A percentile compares a stretch with the other conserved stretches of the same genome.
phyloP scores from a whole-genome alignment of 2,888 invertebrate genomes.

The Polydrusus pterygomalis region DNA sequence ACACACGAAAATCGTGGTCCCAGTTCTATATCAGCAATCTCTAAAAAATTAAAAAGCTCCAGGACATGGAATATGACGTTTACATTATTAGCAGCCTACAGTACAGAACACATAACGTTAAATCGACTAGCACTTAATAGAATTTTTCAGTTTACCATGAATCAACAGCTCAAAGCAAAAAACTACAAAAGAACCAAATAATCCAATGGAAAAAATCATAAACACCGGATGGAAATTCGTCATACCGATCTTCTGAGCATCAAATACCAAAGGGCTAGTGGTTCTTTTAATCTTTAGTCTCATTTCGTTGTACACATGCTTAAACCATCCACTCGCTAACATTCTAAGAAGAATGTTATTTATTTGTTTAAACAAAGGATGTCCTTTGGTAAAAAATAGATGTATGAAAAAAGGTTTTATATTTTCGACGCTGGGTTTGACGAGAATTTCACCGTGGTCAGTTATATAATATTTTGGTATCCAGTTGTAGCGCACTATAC shows the following conservation, averaged over 20 bases:
- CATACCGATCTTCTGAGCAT: constrained; percentile 38
- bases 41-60: no score
- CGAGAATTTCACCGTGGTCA: constrained; percentile 39
- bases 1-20: no score
- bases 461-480: constrained; percentile 47
- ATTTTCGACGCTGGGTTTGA: constrained; percentile 28
- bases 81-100: no score
- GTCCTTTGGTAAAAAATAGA: constrained; percentile 39
- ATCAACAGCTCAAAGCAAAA: constrained; percentile 21
- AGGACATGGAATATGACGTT: no score
- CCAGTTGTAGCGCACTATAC: constrained; percentile 39
- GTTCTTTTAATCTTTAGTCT: constrained; percentile 39
- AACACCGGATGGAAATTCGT: constrained; percentile 33
- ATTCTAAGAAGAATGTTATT: constrained; percentile 35
- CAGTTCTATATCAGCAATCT: no score
- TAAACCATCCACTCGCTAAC: constrained; percentile 39
- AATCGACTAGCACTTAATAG: no score
- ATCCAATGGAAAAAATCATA: constrained; percentile 28
- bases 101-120: background rate
- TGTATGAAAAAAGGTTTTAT: constrained; percentile 38
- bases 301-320: constrained; percentile 39
- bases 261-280: constrained; percentile 38
- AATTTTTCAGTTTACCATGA: background rate
- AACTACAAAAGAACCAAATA: constrained; percentile 15
- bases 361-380: constrained; percentile 39